Conservation (phyloP, 2,888 invertebrate genomes). For the Thymelicus lineola region DNA sequence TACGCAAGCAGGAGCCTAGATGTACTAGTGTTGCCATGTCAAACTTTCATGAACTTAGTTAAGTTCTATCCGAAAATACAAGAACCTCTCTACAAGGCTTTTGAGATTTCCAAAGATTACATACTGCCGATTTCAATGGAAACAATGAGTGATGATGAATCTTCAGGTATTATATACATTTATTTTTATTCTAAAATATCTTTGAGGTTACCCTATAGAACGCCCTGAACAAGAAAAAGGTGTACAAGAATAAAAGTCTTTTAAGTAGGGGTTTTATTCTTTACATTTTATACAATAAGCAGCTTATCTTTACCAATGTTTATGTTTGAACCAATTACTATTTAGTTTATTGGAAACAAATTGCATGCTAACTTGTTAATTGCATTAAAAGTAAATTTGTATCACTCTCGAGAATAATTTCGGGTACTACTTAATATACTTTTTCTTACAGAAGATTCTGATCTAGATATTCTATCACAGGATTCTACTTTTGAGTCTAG, state of each 20-base stretch:
- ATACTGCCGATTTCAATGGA: slow-evolving; percentile 76
- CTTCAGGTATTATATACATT: slow-evolving; percentile 55
- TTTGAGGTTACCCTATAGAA: too few relatives aligned
- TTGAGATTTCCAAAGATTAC: slow-evolving; percentile 72
- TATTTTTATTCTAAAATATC: too few relatives aligned
- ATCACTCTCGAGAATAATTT: neutral
- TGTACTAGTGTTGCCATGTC: slow-evolving; percentile 70
- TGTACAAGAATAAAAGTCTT: too few relatives aligned
- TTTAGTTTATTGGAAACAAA: too few relatives aligned
- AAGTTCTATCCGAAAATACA: slow-evolving; percentile 78
- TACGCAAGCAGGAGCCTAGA: slow-evolving; percentile 77
- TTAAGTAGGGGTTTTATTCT: too few relatives aligned
- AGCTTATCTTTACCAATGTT: too few relatives aligned
- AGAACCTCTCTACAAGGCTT: slow-evolving; percentile 72
- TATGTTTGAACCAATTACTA: too few relatives aligned
- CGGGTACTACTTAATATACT: too few relatives aligned
- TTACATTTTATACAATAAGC: too few relatives aligned
- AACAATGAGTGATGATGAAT: slow-evolving; percentile 53
- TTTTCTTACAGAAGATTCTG: slow-evolving; percentile 57
- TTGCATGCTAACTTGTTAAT: too few relatives aligned
- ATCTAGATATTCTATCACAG: slow-evolving; percentile 57
- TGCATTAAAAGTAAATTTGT: neutral
- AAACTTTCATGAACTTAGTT: slow-evolving; percentile 73
- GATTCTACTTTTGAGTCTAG: slow-evolving; percentile 64
- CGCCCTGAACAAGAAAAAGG: too few relatives aligned